Evolutionary conservation across 2,797 vertebrate species (phyloP), one percentile per base, ranked within the genome.

Genomic region (Neoniphon sammara): DNA sequence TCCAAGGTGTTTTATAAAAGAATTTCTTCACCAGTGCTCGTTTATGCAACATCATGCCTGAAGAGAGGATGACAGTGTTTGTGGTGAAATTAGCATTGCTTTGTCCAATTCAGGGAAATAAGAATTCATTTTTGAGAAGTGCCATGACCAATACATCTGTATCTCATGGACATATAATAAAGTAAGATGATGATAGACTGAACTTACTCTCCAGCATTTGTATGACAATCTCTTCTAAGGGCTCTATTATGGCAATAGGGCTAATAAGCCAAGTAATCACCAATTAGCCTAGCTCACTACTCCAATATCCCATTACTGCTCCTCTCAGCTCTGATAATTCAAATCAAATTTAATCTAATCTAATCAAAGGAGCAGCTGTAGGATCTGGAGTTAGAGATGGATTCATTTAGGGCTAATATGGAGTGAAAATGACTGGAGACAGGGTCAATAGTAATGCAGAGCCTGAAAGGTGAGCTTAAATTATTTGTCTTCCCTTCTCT

Each of bases 241-340:
- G 46, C 68, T 78, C 47, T 54, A 42, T 61, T 78, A 70, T 61
- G 59, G 57, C 84, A 88, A 88, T 82, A 68, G 53, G 59, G 78
- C 84, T 87, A 86, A 91, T 89, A 84, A 86, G 65, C 74, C 77
- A 83, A 91, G 80, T 89, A 84, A 91, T 91, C 80, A 91, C 71
- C 81, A 72, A 88, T 90, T 87, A 86, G 83, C 47, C 21, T 5
- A 56, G 76, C 79, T 84, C 59, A 18, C 64, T 74, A 61, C 85
- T 78, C 73, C 30, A 18, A 78, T 82, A 84, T 86, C 80, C 79
- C 77, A 81, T 91, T 85, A 88, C 70, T 56, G 77, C 73, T 83
- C 54, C 71, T 79, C 80, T 89, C 81, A 79, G 81, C 84, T 81
- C 80, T 77, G 73, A 77, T 89, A 72, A 89, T 80, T 90, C 79